Evolutionary conservation across 2,888 invertebrate species (phyloP).

Genomic region (Drosophila prolongata): DNA sequence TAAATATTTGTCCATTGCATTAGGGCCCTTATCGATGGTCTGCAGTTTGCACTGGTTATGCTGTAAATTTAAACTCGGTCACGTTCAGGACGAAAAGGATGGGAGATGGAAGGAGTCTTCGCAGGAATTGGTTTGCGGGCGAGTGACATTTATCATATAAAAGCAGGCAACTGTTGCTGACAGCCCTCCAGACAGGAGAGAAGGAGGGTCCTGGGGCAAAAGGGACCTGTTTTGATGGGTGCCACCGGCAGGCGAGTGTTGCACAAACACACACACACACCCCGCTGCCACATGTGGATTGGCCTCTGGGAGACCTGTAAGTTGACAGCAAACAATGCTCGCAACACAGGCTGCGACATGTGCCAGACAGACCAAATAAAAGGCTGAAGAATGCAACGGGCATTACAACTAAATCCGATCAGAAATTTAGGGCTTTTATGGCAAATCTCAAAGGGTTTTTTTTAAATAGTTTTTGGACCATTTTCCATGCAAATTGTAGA

Average conservation of each 20-base stretch:
- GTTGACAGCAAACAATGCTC: slow-evolving; percentile 32
- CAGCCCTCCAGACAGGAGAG: slow-evolving; percentile 43
- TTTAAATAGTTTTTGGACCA: too few relatives aligned
- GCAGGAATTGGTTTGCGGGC: slow-evolving; percentile 14
- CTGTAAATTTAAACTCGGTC: slow-evolving; percentile 63
- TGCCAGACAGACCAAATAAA: slow-evolving; percentile 24
- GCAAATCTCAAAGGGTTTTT: neutral
- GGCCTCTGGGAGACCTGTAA: slow-evolving; percentile 12
- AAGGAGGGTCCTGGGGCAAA: neutral
- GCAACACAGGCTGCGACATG: slow-evolving; percentile 38
- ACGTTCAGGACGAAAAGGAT: slow-evolving; percentile 41
- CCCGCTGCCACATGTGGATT: slow-evolving; percentile 10
- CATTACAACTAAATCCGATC: slow-evolving; percentile 10
- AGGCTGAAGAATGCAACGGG: slow-evolving; percentile 13
- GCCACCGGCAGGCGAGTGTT: slow-evolving; percentile 50
- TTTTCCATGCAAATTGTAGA: too few relatives aligned
- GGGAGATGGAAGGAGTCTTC: neutral
- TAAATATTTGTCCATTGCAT: slow-evolving; percentile 38
- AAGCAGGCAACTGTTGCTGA: slow-evolving; percentile 69
- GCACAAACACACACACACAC: slow-evolving; percentile 20
- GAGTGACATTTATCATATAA: slow-evolving; percentile 46
- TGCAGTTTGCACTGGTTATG: slow-evolving; percentile 36
- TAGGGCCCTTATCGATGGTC: slow-evolving; percentile 30
- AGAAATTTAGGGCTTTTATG: neutral
- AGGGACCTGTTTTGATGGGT: slow-evolving; percentile 49